A percentile compares a stretch with the other conserved stretches of the same genome.
Evolutionary conservation across 30 jellyfish, hydroid and myxozoan genomes (phyloP).

Genomic region (Clytia hemisphaerica): DNA sequence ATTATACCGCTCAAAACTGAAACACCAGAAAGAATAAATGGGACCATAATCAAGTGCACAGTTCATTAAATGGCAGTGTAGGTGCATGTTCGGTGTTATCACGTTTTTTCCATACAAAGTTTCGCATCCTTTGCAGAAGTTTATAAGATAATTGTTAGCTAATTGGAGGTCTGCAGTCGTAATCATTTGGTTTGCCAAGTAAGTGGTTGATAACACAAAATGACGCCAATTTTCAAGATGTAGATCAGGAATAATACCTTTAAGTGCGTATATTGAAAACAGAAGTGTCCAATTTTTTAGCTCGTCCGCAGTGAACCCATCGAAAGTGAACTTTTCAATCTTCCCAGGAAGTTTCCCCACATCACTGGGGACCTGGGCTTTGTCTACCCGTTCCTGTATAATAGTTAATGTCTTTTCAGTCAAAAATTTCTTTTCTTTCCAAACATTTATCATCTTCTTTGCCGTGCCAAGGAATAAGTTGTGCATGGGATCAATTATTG

Average conservation of each 20-base stretch:
- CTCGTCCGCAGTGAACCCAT: constrained; percentile 14
- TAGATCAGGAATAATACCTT: background rate
- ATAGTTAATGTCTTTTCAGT: background rate
- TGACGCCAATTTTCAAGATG: background rate
- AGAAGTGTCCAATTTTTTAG: background rate
- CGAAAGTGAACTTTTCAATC: background rate
- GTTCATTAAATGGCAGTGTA: too few relatives aligned
- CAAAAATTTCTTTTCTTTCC: background rate
- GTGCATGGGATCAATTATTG: constrained; percentile 14
- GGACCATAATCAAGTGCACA: too few relatives aligned
- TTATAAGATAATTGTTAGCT: too few relatives aligned
- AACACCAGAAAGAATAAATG: background rate
- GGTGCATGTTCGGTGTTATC: too few relatives aligned
- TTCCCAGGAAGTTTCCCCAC: background rate
- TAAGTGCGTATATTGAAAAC: background rate
- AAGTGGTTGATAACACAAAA: background rate
- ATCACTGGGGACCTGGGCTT: background rate
- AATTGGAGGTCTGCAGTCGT: background rate
- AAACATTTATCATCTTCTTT: background rate
- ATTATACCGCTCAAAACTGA: background rate
- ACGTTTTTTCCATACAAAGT: too few relatives aligned
- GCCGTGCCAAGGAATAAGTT: background rate
- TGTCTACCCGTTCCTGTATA: background rate
- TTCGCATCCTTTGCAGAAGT: too few relatives aligned
- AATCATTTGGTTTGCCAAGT: background rate